Evolutionary conservation across 1,140 invertebrate species (phyloP).

Genomic region (Panulirus ornatus): DNA sequence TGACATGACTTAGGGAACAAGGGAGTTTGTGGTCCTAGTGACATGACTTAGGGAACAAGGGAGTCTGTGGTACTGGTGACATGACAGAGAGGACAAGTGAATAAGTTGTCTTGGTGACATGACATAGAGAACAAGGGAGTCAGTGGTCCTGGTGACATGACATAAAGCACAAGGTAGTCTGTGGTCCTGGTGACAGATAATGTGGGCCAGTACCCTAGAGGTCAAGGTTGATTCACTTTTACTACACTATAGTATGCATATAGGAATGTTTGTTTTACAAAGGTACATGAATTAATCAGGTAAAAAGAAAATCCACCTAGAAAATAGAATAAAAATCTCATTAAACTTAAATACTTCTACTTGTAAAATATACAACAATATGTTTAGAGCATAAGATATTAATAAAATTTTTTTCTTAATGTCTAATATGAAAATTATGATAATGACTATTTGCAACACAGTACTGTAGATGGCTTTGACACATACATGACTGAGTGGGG

Average conservation of each 20-base stretch:
- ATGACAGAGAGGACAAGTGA: neutral
- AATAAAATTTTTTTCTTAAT: slow-evolving; percentile 18
- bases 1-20: neutral
- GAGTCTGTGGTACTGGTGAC: slow-evolving; percentile 1
- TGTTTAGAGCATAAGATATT: neutral
- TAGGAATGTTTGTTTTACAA: slow-evolving; percentile 47
- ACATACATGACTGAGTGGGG: neutral
- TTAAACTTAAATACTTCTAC: slow-evolving; percentile 21
- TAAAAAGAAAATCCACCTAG: slow-evolving; percentile 16
- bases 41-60: neutral
- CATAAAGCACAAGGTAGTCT: neutral
- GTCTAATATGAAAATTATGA: slow-evolving; percentile 21
- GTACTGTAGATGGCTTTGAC: neutral
- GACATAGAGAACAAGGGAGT: neutral
- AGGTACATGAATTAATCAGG: slow-evolving; percentile 52
- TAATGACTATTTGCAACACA: slow-evolving; percentile 45
- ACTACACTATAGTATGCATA: slow-evolving; percentile 41
- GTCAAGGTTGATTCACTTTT: slow-evolving; percentile 14
- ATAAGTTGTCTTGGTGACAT: neutral
- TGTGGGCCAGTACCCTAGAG: neutral
- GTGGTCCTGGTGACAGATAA: slow-evolving; percentile 17
- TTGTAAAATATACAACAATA: slow-evolving; percentile 17
- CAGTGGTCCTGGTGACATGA: neutral
- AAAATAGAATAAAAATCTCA: slow-evolving; percentile 8
- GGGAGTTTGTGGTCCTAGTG: neutral